These are phyloP conservation scores for Spermophilus dauricus DNA, from an alignment of 2,113 vertebrate genomes.

Conservation along the genomic window DNA sequence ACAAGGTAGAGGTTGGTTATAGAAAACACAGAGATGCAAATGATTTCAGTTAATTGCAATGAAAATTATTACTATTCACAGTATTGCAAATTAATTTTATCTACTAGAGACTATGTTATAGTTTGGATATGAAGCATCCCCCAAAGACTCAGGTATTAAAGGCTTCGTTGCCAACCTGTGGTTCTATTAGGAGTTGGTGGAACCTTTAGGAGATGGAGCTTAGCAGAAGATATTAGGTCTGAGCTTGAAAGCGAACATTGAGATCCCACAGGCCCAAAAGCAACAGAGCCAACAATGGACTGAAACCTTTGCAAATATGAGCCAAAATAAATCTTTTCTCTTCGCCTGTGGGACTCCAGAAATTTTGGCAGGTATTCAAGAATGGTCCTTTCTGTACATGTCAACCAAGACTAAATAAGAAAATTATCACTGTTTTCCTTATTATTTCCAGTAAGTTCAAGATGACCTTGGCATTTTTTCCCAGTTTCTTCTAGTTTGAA, in stretches of 20 bases:
- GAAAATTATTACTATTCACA: neutral
- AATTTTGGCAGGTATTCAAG: neutral
- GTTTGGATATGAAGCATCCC: neutral
- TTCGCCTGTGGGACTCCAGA: no score
- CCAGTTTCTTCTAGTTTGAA: neutral
- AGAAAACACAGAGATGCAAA: neutral
- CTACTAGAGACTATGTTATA: neutral
- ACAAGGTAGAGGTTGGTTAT: neutral
- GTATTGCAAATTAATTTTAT: neutral
- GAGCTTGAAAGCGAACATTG: neutral
- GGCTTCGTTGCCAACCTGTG: neutral
- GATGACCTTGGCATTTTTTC: neutral
- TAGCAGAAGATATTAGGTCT: neutral
- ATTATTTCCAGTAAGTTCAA: neutral
- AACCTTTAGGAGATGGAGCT: neutral
- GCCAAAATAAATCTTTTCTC: neutral
- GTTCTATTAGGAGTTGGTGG: neutral
- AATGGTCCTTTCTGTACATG: neutral
- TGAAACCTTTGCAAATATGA: neutral
- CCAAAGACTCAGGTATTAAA: neutral
- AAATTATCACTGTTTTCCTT: constrained; percentile 17
- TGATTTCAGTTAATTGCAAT: neutral
- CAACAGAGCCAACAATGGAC: neutral
- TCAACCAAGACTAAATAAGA: neutral
- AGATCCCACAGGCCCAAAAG: neutral